Conservation (phyloP, 2,113 vertebrate species). For the Sisor rabdophorus region DNA sequence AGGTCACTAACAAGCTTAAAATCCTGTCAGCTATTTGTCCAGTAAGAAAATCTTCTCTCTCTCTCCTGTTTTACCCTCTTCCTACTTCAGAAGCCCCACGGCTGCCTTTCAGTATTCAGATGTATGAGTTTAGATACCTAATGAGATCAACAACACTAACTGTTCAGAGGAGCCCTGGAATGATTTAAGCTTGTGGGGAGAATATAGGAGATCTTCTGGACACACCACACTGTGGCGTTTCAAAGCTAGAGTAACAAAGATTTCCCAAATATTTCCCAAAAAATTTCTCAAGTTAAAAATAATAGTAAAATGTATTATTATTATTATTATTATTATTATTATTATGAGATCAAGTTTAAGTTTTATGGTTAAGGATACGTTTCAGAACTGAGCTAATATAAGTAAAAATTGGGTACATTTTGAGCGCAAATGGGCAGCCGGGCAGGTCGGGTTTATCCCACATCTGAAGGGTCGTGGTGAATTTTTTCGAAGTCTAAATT, state of each 20-base stretch:
- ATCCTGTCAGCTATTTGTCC: constrained; percentile 84
- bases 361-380: neutral
- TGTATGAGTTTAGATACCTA: constrained; percentile 94
- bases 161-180: constrained; percentile 69
- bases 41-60: constrained; percentile 79
- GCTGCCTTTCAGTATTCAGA: constrained; percentile 85
- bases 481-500: constrained; percentile 24
- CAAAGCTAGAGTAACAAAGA: neutral
- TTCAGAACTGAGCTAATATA: constrained; percentile 34
- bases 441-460: constrained; percentile 25
- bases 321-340: too few species aligned
- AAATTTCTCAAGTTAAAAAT: neutral
- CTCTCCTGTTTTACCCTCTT: constrained; percentile 63
- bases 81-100: constrained; percentile 63
- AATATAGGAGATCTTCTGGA: constrained; percentile 65
- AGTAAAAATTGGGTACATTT: constrained; percentile 24
- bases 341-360: too few species aligned
- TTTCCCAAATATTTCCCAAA: neutral
- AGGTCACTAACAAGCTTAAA: constrained; percentile 81
- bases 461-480: constrained; percentile 8
- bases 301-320: too few species aligned
- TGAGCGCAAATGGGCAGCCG: constrained; percentile 39
- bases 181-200: constrained; percentile 66
- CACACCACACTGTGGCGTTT: constrained; percentile 21
- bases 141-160: constrained; percentile 87